Evolutionary conservation across 1,140 invertebrate species (phyloP).

Genomic region (Panulirus ornatus): DNA sequence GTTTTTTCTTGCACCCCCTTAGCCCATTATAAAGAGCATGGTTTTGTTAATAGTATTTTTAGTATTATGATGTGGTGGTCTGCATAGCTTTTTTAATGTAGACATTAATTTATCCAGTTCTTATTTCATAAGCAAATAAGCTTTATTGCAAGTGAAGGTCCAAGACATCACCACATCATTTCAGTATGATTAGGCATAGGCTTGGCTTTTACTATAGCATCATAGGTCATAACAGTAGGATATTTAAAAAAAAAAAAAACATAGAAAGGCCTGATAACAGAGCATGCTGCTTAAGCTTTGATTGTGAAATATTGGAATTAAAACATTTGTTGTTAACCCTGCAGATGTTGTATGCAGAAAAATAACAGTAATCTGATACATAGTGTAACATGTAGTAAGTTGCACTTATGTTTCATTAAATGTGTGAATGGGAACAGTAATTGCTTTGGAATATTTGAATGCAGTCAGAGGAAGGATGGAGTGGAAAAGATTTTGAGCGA

Average conservation of each 20-base stretch:
- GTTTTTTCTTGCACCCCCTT: slow-evolving; percentile 43
- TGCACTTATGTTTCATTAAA: too few relatives aligned
- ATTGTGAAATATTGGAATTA: slow-evolving; percentile 1
- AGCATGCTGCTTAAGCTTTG: slow-evolving; percentile 8
- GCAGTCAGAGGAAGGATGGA: too few relatives aligned
- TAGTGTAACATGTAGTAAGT: too few relatives aligned
- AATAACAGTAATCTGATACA: too few relatives aligned
- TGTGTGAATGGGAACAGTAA: too few relatives aligned
- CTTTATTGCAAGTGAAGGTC: neutral
- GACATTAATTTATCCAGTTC: neutral
- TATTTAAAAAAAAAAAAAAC: neutral
- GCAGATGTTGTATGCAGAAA: too few relatives aligned
- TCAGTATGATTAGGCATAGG: neutral
- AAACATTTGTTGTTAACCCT: too few relatives aligned
- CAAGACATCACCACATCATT: neutral
- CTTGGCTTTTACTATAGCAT: neutral
- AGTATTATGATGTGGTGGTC: neutral
- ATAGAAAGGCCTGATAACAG: neutral
- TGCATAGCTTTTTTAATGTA: neutral
- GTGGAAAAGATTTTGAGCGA: too few relatives aligned
- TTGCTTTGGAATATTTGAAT: too few relatives aligned
- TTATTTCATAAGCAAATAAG: neutral
- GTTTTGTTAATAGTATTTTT: slow-evolving; percentile 21
- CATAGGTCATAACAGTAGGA: too few relatives aligned
- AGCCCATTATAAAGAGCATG: slow-evolving; percentile 33